Conservation (phyloP, 2,888 invertebrate species). For the Panopea generosa region DNA sequence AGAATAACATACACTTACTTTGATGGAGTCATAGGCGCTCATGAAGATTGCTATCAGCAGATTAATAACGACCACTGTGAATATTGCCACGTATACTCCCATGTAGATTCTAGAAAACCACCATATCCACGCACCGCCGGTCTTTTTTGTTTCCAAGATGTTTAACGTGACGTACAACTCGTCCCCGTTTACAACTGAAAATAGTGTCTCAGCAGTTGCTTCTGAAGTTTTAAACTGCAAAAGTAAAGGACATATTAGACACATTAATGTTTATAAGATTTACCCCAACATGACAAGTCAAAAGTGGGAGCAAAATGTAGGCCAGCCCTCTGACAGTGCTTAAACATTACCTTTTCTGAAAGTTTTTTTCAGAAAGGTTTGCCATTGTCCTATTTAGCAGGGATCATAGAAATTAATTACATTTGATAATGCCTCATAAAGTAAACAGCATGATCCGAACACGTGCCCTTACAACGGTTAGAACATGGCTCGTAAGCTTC, state of each 20-base stretch:
- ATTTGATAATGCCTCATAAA: no score
- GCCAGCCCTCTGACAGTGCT: no score
- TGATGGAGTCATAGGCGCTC: conserved; percentile 46
- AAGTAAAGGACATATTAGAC: neutral
- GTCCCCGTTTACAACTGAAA: conserved; percentile 45
- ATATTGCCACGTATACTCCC: conserved; percentile 31
- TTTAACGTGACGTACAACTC: conserved; percentile 41
- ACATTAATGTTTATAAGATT: neutral
- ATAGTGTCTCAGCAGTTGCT: conserved; percentile 30
- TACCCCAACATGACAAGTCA: neutral
- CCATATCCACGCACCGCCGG: conserved; percentile 24
- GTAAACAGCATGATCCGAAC: no score
- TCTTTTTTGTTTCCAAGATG: conserved; percentile 38
- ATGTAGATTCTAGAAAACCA: conserved; percentile 49
- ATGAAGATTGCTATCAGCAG: conserved; percentile 45
- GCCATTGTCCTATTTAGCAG: no score
- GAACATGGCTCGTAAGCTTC: no score
- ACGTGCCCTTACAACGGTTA: no score
- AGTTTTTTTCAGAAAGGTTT: no score
- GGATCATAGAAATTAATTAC: no score
- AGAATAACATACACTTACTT: conserved; percentile 27
- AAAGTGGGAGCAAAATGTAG: no score
- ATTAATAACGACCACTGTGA: conserved; percentile 48
- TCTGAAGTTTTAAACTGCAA: conserved; percentile 34
- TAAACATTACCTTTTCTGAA: no score